Percentiles rank a stretch among this genome's conserved stretches.
These are phyloP conservation scores for Periparus ater DNA, from an alignment of 2,797 vertebrate genomes.

Conservation along the genomic window DNA sequence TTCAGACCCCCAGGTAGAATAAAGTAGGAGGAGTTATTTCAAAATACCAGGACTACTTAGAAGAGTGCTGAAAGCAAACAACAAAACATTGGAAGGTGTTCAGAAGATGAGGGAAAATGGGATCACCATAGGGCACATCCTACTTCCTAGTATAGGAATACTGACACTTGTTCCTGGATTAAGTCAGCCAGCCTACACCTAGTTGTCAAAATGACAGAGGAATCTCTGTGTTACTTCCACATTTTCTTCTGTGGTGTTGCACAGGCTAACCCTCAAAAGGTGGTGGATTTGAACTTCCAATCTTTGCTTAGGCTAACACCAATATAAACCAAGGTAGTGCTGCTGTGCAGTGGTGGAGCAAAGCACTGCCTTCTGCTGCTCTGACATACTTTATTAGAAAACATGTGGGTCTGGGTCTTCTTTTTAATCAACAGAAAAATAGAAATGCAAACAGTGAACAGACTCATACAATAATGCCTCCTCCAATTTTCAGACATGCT, in stretches of 20 bases:
- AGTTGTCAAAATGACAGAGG: not conserved
- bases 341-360: not conserved
- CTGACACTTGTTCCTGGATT: not conserved
- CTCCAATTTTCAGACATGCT: not conserved
- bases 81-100: not conserved
- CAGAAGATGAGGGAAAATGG: not conserved
- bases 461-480: not conserved
- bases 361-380: not conserved
- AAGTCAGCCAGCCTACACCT: not conserved
- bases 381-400: not conserved
- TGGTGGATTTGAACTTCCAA: not conserved
- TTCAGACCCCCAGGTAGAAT: not conserved
- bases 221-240: not conserved
- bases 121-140: not conserved
- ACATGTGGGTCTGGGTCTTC: accelerated
- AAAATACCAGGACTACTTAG: not conserved
- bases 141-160: not conserved
- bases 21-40: not conserved
- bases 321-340: not conserved
- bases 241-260: not conserved
- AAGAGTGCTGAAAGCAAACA: not conserved
- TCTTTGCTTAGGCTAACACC: not conserved
- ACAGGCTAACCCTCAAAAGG: not conserved
- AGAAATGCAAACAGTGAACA: not conserved
- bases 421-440: not conserved